A percentile compares a stretch with the other conserved stretches of the same genome.
These are phyloP conservation scores for Druceiella hillmani DNA, from an alignment of 2,888 invertebrate genomes.

Conservation along the genomic window DNA sequence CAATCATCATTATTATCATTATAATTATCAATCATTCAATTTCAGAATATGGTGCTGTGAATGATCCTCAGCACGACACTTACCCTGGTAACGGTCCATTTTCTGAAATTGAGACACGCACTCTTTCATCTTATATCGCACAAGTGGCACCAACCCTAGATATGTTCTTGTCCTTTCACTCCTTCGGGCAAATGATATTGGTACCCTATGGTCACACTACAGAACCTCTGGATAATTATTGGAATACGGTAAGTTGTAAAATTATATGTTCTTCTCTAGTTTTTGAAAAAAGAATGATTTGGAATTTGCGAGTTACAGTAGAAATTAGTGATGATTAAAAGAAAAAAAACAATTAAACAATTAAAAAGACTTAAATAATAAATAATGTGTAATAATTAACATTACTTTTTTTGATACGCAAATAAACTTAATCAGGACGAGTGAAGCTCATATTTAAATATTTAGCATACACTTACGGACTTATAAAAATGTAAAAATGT, in stretches of 20 bases:
- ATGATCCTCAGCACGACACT: conserved; percentile 31
- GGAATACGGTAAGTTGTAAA: conserved; percentile 10
- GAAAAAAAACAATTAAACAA: conserved; percentile 53
- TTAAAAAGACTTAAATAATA: too few relatives aligned
- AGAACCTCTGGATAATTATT: conserved; percentile 38
- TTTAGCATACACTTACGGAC: too few relatives aligned
- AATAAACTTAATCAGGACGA: too few relatives aligned
- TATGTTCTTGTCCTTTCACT: conserved; percentile 46
- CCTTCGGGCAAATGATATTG: conserved; percentile 57
- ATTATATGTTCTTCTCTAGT: too few relatives aligned
- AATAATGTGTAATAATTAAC: too few relatives aligned
- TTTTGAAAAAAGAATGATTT: too few relatives aligned
- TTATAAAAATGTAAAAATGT: too few relatives aligned
- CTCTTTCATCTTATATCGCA: conserved; percentile 26
- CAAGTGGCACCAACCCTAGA: conserved; percentile 13
- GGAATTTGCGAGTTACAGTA: too few relatives aligned
- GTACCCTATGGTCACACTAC: conserved; percentile 55
- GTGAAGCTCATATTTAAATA: too few relatives aligned
- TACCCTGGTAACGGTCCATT: conserved; percentile 36
- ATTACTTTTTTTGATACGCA: too few relatives aligned
- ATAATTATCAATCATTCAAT: too few relatives aligned
- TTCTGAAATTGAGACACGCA: conserved; percentile 37
- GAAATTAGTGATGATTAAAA: conserved; percentile 49
- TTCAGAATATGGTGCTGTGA: conserved; percentile 24
- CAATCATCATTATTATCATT: too few relatives aligned